A percentile compares a stretch with the other conserved stretches of the same genome.
Conservation (phyloP, 30 jellyfish, hydroid and myxozoan species). For the Pseudorhiza aurosa region DNA sequence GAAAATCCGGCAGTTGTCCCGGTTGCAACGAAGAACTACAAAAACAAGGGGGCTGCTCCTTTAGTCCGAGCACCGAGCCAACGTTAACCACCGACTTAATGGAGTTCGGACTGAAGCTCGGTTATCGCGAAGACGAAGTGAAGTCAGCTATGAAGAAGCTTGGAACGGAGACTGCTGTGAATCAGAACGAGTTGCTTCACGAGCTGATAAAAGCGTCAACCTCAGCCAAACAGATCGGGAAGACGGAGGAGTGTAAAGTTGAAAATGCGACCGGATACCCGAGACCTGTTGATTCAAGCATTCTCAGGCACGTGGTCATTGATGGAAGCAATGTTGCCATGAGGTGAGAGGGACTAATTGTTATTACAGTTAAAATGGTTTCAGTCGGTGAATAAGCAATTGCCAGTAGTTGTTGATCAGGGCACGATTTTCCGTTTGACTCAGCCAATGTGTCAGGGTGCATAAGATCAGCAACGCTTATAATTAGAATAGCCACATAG, state of each 20-base stretch:
- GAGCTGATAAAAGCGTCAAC: slow-evolving; percentile 94
- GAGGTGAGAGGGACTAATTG: slow-evolving; percentile 69
- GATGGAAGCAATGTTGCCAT: slow-evolving; percentile 99
- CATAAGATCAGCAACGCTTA: too few species aligned
- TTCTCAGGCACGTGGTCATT: slow-evolving; percentile 88
- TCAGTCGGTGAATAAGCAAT: neutral
- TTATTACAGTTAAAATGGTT: neutral
- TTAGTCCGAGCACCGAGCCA: slow-evolving; percentile 10
- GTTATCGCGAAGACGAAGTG: slow-evolving; percentile 93
- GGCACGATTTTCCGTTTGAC: too few species aligned
- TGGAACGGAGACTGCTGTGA: slow-evolving; percentile 88
- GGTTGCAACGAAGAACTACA: slow-evolving; percentile 2
- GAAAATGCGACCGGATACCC: slow-evolving; percentile 56
- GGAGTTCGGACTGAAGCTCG: slow-evolving; percentile 94
- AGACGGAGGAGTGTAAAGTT: slow-evolving; percentile 37
- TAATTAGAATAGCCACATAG: too few species aligned
- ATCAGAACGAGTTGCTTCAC: slow-evolving; percentile 88
- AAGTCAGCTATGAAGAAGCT: slow-evolving; percentile 94
- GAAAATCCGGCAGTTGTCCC: slow-evolving; percentile 7
- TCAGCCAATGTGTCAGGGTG: too few species aligned
- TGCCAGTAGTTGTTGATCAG: too few species aligned
- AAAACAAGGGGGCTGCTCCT: slow-evolving; percentile 17
- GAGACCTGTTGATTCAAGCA: slow-evolving; percentile 59
- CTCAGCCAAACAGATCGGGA: slow-evolving; percentile 75
- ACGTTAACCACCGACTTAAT: slow-evolving; percentile 77